Evolutionary conservation across 2,797 vertebrate genomes (phyloP).

Genomic region (Anolis apletophallus): DNA sequence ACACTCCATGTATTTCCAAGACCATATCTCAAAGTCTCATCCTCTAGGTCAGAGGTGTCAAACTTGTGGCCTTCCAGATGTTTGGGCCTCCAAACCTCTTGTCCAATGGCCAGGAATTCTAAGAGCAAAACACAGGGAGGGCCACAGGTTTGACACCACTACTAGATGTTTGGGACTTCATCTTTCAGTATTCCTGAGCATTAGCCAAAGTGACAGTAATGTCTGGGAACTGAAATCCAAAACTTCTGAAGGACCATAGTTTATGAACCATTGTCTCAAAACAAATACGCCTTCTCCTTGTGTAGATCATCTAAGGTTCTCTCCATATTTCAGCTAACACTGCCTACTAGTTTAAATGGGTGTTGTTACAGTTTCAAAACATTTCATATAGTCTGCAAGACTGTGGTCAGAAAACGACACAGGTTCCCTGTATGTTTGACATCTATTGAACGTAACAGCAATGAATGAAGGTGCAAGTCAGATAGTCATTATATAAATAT

Average conservation of each 20-base stretch:
- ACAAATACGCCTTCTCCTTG: background rate
- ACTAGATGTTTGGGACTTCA: no score
- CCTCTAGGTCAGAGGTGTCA: no score
- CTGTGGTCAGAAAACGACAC: background rate
- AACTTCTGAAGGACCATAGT: background rate
- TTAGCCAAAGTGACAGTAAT: background rate
- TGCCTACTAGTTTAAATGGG: background rate
- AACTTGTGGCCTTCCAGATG: no score
- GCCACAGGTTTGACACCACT: no score
- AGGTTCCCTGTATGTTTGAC: background rate
- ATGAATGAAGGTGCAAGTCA: conserved; percentile 6
- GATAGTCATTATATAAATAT: background rate
- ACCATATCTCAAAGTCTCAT: background rate
- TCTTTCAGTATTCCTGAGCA: background rate
- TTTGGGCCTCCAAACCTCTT: no score
- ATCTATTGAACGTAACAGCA: background rate
- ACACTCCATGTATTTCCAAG: background rate
- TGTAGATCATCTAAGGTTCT: background rate
- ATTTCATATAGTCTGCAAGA: background rate
- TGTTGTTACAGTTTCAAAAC: background rate
- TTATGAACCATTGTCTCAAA: background rate
- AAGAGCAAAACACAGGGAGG: no score
- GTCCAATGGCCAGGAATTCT: no score
- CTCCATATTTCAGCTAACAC: conserved; percentile 29
- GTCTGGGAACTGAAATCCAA: background rate